Percentiles rank a stretch among this genome's conserved stretches.
These are phyloP conservation scores for Anguilla anguilla DNA, from an alignment of 2,797 vertebrate genomes.

Conservation along the genomic window DNA sequence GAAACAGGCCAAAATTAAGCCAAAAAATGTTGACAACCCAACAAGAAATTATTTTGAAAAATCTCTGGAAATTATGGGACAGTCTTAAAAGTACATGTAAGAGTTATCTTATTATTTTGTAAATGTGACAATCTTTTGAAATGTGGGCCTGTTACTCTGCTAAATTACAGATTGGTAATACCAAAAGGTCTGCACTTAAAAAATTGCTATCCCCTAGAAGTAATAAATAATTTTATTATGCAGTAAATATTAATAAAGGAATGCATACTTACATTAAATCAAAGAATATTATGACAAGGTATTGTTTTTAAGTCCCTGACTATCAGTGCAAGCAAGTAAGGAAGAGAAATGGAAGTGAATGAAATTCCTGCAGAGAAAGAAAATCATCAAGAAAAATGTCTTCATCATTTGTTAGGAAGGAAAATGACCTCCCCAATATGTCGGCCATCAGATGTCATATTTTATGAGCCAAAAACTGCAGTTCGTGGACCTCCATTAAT, in stretches of 20 bases:
- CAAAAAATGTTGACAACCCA: neutral
- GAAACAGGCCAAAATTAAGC: no score
- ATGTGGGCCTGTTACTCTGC: neutral
- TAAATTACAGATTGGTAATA: neutral
- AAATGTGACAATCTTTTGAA: neutral
- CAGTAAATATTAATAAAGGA: neutral
- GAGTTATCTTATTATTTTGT: neutral
- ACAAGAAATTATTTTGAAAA: neutral
- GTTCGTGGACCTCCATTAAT: constrained; percentile 29
- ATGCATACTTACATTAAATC: neutral
- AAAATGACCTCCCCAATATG: neutral
- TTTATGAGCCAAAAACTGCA: constrained; percentile 28
- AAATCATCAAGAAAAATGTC: neutral
- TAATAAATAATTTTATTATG: neutral
- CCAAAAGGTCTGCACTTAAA: neutral
- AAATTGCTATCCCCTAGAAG: neutral
- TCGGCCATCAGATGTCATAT: neutral
- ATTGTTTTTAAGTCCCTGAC: neutral
- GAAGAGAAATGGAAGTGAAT: neutral
- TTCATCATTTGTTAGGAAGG: neutral
- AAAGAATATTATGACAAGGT: neutral
- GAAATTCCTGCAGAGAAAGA: neutral
- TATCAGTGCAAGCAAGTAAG: neutral
- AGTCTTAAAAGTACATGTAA: neutral
- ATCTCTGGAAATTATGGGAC: neutral